Evolutionary conservation across 2,888 invertebrate species (phyloP), one percentile per base, ranked within the genome.

Genomic region (Yponomeuta plumbellus): DNA sequence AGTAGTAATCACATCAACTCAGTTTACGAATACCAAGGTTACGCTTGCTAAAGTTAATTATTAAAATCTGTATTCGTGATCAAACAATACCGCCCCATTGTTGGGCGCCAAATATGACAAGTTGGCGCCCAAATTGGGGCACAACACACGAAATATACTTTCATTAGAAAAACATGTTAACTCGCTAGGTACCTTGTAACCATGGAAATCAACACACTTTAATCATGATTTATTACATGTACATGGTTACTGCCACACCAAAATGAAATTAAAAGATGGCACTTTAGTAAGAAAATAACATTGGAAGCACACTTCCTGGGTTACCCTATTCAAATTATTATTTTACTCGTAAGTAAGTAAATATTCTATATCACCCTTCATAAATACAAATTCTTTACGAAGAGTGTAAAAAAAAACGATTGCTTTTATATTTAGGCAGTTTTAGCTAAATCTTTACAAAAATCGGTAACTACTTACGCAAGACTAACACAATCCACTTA

Each of bases 401-500:
- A 4, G 34, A 34, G 34, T 34, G 34, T 8, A 10, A 34, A 34
- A 5, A 34, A 5, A 34, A 34, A 34, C 8, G 5, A 34, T 34
- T 34, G 8, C 34, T 34, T 34, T 8, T 6, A 6, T 34, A 5
- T 44, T 52, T 52, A 52, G 44, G 44, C 21, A 59, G 59, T 59
- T 59, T 59, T 23, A 21, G 6, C 59, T 59, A 59, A 22, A 22
- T 22, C 13, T 39, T 62, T 17, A 62, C 61, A 72, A 71, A 75
- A 75, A 71, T 73, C 76, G 76, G 77, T 83, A 80, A 80, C 74
- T 75, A 75, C 76, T 52, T 52, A 75, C 76, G 69, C 67, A 61
- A 74, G 70, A 71, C 71, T 75, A 74, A 76, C 72, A 21, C 20
- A 44, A 20, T 44, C 44, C 63, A 22, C 44, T 44, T 23, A 26